Evolutionary conservation across 2,113 vertebrate species (phyloP).

Genomic region (Ameiurus melas): DNA sequence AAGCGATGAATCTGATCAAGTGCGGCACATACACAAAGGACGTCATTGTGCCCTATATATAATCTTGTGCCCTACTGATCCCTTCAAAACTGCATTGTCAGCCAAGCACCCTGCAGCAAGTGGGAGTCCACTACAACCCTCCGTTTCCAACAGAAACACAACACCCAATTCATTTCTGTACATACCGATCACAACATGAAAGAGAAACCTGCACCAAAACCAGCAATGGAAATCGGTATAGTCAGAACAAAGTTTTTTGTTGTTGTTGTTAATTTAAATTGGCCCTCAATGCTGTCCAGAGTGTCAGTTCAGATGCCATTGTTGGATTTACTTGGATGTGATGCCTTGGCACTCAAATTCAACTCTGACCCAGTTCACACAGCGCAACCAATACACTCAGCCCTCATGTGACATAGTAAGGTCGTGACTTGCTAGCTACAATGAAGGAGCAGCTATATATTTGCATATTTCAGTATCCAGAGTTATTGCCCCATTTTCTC

Average conservation of each 20-base stretch:
- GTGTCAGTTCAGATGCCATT: background rate
- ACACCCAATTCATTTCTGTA: conserved; percentile 16
- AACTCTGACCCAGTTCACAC: background rate
- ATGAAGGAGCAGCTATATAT: background rate
- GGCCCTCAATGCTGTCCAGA: background rate
- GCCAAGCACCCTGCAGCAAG: conserved; percentile 37
- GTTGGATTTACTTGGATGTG: background rate
- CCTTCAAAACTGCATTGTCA: conserved; percentile 48
- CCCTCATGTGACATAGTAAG: background rate
- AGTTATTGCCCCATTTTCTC: background rate
- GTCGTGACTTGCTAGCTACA: background rate
- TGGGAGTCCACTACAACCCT: conserved; percentile 12
- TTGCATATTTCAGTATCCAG: background rate
- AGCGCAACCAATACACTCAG: background rate
- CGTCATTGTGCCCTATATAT: conserved; percentile 60
- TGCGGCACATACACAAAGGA: conserved; percentile 64
- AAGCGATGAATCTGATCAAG: conserved; percentile 65
- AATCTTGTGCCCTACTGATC: conserved; percentile 59
- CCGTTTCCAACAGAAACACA: conserved; percentile 4
- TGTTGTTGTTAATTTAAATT: too few relatives aligned
- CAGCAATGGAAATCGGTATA: background rate
- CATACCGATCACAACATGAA: background rate
- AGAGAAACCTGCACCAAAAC: background rate
- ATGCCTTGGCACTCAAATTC: background rate
- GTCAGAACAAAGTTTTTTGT: too few relatives aligned